Evolutionary conservation across 2,113 vertebrate species (phyloP).

Genomic region (Coracopsis vasa): DNA sequence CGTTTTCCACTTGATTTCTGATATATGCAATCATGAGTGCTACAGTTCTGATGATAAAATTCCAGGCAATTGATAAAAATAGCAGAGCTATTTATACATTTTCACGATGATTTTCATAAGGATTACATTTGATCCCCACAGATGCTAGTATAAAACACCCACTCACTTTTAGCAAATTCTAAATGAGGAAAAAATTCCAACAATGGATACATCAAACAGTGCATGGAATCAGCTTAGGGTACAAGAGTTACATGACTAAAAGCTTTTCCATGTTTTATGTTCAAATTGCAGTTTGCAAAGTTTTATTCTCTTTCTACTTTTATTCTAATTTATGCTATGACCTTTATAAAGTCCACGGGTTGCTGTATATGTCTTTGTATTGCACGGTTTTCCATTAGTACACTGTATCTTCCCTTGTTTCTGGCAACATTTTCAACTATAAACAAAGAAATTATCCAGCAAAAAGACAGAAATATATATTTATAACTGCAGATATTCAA

Average conservation of each 20-base stretch:
- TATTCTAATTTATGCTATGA: background rate
- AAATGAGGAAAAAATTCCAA: background rate
- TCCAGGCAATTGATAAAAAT: background rate
- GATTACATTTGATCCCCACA: background rate
- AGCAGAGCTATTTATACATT: background rate
- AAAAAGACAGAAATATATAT: background rate
- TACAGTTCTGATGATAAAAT: background rate
- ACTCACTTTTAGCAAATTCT: background rate
- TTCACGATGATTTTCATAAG: background rate
- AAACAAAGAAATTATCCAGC: background rate
- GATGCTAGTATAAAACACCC: background rate
- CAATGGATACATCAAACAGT: background rate
- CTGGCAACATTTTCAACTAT: background rate
- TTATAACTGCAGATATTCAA: background rate
- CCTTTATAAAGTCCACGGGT: background rate
- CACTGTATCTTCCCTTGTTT: background rate
- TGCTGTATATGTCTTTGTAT: background rate
- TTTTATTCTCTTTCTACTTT: background rate
- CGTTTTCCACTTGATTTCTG: background rate
- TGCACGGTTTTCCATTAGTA: background rate
- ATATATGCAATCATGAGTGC: background rate
- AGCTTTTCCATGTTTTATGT: background rate
- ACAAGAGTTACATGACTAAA: background rate
- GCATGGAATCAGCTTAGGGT: background rate
- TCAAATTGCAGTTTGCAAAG: background rate